Conservation (phyloP, 2,888 invertebrate genomes). For the Cosmia pyralina region DNA sequence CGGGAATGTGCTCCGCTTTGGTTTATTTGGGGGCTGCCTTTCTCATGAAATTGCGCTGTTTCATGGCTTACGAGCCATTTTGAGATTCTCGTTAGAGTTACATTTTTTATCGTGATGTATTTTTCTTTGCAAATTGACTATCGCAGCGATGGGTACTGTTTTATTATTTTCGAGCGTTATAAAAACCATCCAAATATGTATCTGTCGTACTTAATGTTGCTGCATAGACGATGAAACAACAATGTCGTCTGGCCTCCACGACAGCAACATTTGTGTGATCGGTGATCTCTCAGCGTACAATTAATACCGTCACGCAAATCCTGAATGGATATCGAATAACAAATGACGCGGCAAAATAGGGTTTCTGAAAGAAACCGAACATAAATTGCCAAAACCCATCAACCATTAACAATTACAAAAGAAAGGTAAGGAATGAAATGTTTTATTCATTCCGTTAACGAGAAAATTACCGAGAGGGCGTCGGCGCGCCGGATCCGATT, state of each 20-base stretch:
- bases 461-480: slow-evolving; percentile 89
- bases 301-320: slow-evolving; percentile 71
- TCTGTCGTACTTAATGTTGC: slow-evolving; percentile 48
- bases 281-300: slow-evolving; percentile 61
- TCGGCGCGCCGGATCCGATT: slow-evolving; percentile 86
- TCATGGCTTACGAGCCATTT: slow-evolving; percentile 88
- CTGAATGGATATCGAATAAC: slow-evolving; percentile 77
- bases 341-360: slow-evolving; percentile 78
- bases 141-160: slow-evolving; percentile 68
- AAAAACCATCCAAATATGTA: slow-evolving; percentile 55
- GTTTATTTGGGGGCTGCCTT: slow-evolving; percentile 88
- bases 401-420: slow-evolving; percentile 90
- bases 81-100: slow-evolving; percentile 85
- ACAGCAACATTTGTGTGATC: slow-evolving; percentile 58
- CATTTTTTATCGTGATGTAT: slow-evolving; percentile 85
- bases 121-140: slow-evolving; percentile 82
- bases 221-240: slow-evolving; percentile 55
- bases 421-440: slow-evolving; percentile 90
- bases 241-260: slow-evolving; percentile 38
- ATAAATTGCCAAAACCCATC: slow-evolving; percentile 88
- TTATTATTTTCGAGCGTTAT: slow-evolving; percentile 70
- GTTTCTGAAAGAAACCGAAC: slow-evolving; percentile 80
- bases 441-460: slow-evolving; percentile 90
- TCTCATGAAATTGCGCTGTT: slow-evolving; percentile 89
- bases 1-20: slow-evolving; percentile 88